These are phyloP conservation scores for Capra hircus DNA, from an alignment of 2,113 vertebrate species.

Conservation along the genomic window DNA sequence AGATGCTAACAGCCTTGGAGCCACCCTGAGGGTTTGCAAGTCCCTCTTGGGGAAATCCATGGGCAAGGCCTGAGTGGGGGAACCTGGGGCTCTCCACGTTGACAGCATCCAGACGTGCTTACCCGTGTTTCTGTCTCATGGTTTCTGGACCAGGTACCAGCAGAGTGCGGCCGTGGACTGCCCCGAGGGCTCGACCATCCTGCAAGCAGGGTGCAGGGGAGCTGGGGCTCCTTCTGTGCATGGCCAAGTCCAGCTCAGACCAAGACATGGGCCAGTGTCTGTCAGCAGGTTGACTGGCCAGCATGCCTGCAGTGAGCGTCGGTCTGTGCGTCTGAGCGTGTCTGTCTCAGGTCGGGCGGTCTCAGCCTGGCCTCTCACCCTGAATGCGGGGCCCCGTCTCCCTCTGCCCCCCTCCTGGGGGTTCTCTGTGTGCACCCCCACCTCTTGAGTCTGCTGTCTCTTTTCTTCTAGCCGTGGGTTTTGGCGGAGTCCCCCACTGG, in stretches of 20 bases:
- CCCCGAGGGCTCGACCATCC: fast-evolving
- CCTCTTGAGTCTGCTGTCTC: fast-evolving
- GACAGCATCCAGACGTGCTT: fast-evolving
- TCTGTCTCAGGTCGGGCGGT: fast-evolving
- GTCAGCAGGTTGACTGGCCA: too few relatives aligned
- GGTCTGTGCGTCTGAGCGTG: fast-evolving
- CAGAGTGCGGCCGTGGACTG: fast-evolving
- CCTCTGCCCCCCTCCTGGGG: fast-evolving
- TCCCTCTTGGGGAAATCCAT: not conserved
- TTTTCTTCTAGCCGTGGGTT: fast-evolving
- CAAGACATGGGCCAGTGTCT: fast-evolving
- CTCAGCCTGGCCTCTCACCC: not conserved
- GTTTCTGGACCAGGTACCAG: too few relatives aligned
- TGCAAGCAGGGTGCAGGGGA: not conserved
- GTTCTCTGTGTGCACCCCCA: fast-evolving
- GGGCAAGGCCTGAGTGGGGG: not conserved
- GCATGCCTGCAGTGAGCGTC: not conserved
- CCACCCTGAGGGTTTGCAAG: not conserved
- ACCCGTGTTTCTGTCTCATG: fast-evolving
- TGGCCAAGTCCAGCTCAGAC: not conserved
- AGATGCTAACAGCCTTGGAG: fast-evolving
- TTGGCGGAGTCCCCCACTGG: not conserved
- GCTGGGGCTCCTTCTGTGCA: fast-evolving
- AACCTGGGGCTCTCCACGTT: not conserved
- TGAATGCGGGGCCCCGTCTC: fast-evolving